A percentile compares a stretch with the other conserved stretches of the same genome.
These are phyloP conservation scores for Idris sp. DNA, from an alignment of 1,140 invertebrate genomes.

Conservation along the genomic window DNA sequence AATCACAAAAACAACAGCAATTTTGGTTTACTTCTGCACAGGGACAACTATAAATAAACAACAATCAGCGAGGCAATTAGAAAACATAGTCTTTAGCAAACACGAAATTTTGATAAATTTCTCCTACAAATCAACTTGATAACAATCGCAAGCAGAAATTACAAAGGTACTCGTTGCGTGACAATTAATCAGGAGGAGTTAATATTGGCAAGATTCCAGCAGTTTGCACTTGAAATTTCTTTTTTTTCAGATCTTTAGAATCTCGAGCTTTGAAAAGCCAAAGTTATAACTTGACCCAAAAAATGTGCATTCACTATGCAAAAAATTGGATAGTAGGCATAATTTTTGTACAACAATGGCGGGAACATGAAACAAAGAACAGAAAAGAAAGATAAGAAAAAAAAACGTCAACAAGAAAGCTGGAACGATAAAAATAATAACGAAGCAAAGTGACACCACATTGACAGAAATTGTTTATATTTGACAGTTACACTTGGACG, in stretches of 20 bases:
- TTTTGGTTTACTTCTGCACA: no score
- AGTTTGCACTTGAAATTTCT: conserved; percentile 24
- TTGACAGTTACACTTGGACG: conserved; percentile 47
- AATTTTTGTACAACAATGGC: no score
- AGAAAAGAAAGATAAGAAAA: background rate
- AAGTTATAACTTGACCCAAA: conserved; percentile 57
- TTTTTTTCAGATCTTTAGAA: conserved; percentile 5
- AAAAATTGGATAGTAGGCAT: conserved; percentile 21
- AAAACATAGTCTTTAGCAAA: no score
- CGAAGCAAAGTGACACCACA: conserved; percentile 30
- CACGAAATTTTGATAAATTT: no score
- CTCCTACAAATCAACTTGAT: no score
- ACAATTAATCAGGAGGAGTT: conserved; percentile 23
- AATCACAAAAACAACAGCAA: no score
- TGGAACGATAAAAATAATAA: background rate
- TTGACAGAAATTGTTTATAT: conserved; percentile 17
- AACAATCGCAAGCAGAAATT: no score
- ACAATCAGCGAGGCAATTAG: no score
- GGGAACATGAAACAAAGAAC: no score
- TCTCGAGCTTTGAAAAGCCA: conserved; percentile 39
- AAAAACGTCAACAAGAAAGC: background rate
- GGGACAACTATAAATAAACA: no score
- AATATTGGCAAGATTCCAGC: conserved; percentile 34
- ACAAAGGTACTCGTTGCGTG: conserved; percentile 5
- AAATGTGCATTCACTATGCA: conserved; percentile 39